A percentile compares a stretch with the other conserved stretches of the same genome.
Conservation (phyloP, 2,797 vertebrate species). For the Halcyon badia region DNA sequence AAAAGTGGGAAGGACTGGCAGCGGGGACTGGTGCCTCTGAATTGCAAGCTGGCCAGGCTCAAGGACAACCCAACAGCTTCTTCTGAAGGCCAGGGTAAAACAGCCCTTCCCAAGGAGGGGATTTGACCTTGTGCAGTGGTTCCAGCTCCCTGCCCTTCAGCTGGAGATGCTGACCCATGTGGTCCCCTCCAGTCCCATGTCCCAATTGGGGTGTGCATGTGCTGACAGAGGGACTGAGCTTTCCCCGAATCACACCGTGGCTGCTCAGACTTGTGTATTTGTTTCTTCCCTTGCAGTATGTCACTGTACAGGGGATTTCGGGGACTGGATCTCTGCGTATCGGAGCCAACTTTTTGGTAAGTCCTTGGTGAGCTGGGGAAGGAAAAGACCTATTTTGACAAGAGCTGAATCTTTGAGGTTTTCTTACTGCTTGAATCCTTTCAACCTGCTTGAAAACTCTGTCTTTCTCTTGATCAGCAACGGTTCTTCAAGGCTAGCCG, state of each 20-base stretch:
- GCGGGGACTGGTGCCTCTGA: not conserved
- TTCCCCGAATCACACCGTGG: rapidly evolving
- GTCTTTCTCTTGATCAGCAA: slow-evolving; percentile 80
- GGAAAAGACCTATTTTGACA: not conserved
- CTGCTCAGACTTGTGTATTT: not conserved
- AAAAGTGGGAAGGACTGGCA: not conserved
- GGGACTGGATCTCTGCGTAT: slow-evolving; percentile 95
- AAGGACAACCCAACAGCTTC: not conserved
- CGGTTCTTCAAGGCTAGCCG: slow-evolving; percentile 90
- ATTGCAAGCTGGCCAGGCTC: not conserved
- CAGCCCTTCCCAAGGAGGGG: not conserved
- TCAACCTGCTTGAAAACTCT: not conserved
- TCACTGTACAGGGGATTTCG: slow-evolving; percentile 97
- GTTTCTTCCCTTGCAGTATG: slow-evolving; percentile 81
- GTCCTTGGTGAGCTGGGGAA: slow-evolving; percentile 11
- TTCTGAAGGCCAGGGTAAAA: not conserved
- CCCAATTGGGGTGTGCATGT: not conserved
- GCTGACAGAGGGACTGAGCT: not conserved
- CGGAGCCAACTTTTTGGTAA: slow-evolving; percentile 94
- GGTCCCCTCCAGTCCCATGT: not conserved
- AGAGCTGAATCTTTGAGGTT: not conserved
- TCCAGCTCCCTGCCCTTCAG: not conserved
- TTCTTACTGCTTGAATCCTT: not conserved
- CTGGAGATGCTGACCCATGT: not conserved
- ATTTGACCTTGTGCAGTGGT: not conserved